phyloP scores from a whole-genome alignment of 2,113 vertebrate species.

The Micronisus gabar region DNA sequence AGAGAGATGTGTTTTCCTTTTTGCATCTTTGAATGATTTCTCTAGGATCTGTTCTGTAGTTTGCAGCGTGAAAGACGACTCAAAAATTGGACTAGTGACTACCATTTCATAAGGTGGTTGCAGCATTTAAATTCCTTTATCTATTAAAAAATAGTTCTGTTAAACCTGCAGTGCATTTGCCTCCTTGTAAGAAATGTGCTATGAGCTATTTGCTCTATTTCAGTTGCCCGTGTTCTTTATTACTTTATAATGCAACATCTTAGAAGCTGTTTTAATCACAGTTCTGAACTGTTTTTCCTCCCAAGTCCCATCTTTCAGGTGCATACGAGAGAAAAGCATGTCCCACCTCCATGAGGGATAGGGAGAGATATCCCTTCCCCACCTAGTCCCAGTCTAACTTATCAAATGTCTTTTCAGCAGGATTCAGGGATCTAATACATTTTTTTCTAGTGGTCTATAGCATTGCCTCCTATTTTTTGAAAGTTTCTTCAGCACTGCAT shows the following conservation, averaged over 20 bases:
- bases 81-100: background rate
- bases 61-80: background rate
- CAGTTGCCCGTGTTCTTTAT: background rate
- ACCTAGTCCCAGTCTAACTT: background rate
- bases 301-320: background rate
- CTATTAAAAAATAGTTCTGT: background rate
- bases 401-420: background rate
- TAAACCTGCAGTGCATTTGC: background rate
- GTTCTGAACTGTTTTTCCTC: background rate
- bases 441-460: background rate
- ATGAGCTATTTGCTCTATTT: background rate
- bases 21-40: background rate
- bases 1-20: background rate
- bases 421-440: background rate
- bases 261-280: background rate
- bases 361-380: background rate
- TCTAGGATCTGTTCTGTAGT: background rate
- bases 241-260: background rate
- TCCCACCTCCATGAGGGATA: background rate
- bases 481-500: background rate
- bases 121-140: background rate
- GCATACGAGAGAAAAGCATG: background rate
- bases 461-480: background rate
- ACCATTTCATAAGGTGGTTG: background rate
- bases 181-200: background rate